phyloP scores from a whole-genome alignment of 1,140 invertebrate genomes.

The Cydia strobilella region DNA sequence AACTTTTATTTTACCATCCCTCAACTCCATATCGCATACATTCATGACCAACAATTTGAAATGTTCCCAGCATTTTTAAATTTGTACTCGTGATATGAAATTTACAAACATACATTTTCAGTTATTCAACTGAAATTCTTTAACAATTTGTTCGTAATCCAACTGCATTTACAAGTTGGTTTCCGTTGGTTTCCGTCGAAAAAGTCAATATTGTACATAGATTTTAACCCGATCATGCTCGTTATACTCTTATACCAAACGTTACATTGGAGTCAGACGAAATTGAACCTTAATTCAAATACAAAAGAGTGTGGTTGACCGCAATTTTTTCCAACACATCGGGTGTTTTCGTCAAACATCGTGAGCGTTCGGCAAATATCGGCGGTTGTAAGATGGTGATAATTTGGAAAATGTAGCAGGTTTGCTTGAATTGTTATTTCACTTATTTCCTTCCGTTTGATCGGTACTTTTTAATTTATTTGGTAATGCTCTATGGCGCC shows the following conservation, averaged over 20 bases:
- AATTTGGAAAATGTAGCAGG: constrained; percentile 49
- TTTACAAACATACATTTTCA: constrained; percentile 9
- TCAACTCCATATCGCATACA: constrained; percentile 13
- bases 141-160: not conserved
- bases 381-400: constrained; percentile 43
- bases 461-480: constrained; percentile 5
- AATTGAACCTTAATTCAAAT: not conserved
- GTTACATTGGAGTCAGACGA: not conserved
- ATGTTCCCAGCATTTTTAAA: not conserved
- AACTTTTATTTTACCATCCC: constrained; percentile 33
- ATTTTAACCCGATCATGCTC: constrained; percentile 48
- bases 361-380: constrained; percentile 43
- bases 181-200: constrained; percentile 9
- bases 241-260: constrained; percentile 32
- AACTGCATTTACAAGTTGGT: constrained; percentile 35
- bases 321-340: constrained; percentile 34
- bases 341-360: constrained; percentile 44
- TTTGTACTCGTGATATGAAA: constrained; percentile 2
- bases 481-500: not conserved
- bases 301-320: not conserved
- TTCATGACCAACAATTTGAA: not conserved
- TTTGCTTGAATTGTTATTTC: constrained; percentile 33
- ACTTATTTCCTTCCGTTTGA: constrained; percentile 11
- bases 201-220: constrained; percentile 39
- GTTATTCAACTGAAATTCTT: not conserved